Percentiles rank a stretch among this genome's conserved stretches.
Evolutionary conservation across 1,140 invertebrate genomes (phyloP).

Genomic region (Drosophila biarmipes): DNA sequence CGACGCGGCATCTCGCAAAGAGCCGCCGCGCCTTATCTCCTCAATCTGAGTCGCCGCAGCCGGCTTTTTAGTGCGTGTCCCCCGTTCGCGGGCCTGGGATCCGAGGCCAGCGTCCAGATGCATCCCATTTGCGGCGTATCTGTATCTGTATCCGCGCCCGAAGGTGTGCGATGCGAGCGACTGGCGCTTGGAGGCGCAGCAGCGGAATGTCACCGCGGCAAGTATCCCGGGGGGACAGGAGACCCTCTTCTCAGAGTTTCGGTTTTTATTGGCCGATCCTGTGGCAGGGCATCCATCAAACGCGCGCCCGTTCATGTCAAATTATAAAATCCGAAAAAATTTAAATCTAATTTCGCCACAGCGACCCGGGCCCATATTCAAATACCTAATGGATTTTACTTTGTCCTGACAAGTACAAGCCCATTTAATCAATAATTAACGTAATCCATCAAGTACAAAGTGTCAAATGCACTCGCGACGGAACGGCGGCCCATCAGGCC

Average conservation of each 20-base stretch:
- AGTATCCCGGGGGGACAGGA: slow-evolving; percentile 13
- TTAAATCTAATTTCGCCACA: slow-evolving; percentile 71
- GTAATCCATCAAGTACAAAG: slow-evolving; percentile 81
- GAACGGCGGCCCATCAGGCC: slow-evolving; percentile 39
- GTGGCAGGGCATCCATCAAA: slow-evolving; percentile 68
- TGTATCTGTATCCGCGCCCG: neutral
- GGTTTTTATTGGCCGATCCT: slow-evolving; percentile 3
- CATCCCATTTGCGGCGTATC: slow-evolving; percentile 35
- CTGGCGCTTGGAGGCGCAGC: slow-evolving; percentile 40
- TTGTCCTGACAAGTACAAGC: slow-evolving; percentile 77
- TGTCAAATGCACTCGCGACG: slow-evolving; percentile 79
- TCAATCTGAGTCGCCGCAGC: slow-evolving; percentile 59
- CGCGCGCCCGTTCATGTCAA: slow-evolving; percentile 63
- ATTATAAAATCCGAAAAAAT: slow-evolving; percentile 74
- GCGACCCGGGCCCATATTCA: slow-evolving; percentile 52
- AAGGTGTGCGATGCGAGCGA: slow-evolving; percentile 2
- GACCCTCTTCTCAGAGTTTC: slow-evolving; percentile 22
- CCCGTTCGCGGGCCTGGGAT: slow-evolving; percentile 7
- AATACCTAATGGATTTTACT: slow-evolving; percentile 75
- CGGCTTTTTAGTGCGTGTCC: slow-evolving; percentile 58
- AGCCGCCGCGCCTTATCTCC: slow-evolving; percentile 57
- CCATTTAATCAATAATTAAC: slow-evolving; percentile 83
- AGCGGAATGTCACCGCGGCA: slow-evolving; percentile 43
- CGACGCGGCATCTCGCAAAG: slow-evolving; percentile 73
- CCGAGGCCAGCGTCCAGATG: slow-evolving; percentile 7